Evolutionary conservation across 2,797 vertebrate species (phyloP).

Genomic region (Thamnophis elegans): DNA sequence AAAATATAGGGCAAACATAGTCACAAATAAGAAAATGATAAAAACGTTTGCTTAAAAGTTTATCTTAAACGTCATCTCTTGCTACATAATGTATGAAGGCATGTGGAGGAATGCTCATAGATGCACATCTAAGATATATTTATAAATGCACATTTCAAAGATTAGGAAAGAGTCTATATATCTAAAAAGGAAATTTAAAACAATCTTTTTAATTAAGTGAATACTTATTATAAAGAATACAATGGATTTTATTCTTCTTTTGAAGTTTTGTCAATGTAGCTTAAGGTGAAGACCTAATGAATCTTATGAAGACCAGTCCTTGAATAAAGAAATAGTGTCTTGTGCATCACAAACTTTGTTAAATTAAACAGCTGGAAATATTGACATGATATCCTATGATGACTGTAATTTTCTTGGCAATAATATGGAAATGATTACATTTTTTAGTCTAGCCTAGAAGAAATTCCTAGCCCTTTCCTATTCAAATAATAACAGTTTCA

Average conservation of each 20-base stretch:
- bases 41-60: not conserved
- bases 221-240: not conserved
- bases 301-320: not conserved
- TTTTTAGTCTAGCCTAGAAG: not conserved
- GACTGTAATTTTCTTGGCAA: not conserved
- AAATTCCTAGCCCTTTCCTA: not conserved
- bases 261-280: not conserved
- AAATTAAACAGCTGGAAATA: not conserved
- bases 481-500: not conserved
- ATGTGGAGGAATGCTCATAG: not conserved
- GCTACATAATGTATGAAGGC: not conserved
- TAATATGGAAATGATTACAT: not conserved
- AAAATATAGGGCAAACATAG: not conserved
- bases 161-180: not conserved
- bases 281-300: not conserved
- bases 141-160: not conserved
- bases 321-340: not conserved
- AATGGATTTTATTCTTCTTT: not conserved
- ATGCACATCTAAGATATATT: not conserved
- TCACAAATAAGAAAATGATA: not conserved
- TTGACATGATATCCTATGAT: not conserved
- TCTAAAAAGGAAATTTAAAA: not conserved
- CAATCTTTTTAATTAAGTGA: not conserved
- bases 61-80: not conserved
- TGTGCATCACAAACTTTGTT: not conserved